These are phyloP conservation scores for Diploscapter pachys DNA, from an alignment of 1,140 invertebrate species.

Conservation along the genomic window DNA sequence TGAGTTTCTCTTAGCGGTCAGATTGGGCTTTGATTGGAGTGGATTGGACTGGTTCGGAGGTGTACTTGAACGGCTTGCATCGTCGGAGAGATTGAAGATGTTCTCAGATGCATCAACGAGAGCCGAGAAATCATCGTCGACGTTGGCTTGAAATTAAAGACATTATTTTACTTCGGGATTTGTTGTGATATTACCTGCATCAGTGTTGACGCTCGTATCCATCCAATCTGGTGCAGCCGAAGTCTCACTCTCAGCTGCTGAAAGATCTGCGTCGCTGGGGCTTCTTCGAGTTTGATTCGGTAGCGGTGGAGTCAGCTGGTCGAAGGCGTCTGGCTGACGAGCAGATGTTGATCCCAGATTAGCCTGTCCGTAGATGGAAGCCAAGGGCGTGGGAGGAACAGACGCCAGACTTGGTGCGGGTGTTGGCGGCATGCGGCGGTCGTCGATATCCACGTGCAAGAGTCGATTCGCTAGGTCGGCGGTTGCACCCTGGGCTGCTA, in stretches of 20 bases:
- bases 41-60: not conserved
- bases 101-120: conserved; percentile 7
- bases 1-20: not conserved
- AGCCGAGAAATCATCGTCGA: conserved; percentile 11
- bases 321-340: conserved; percentile 4
- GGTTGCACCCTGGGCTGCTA: too few species aligned
- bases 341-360: not conserved
- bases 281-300: not conserved
- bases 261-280: conserved; percentile 9
- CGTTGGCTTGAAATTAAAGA: not conserved
- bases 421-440: too few species aligned
- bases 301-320: not conserved
- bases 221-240: conserved; percentile 12
- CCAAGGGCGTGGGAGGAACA: not conserved
- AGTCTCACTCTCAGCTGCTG: not conserved
- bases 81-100: too few species aligned
- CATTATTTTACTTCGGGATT: not conserved
- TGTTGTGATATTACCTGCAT: not conserved
- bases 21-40: not conserved
- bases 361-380: not conserved
- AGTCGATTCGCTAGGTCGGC: too few species aligned
- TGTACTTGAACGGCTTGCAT: not conserved
- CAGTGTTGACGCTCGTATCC: not conserved
- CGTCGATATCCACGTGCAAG: too few species aligned
- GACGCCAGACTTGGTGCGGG: too few species aligned